Percentiles rank a stretch among this genome's conserved stretches.
These are phyloP conservation scores for Sycophaga agraensis DNA, from an alignment of 1,140 invertebrate species.

Conservation along the genomic window DNA sequence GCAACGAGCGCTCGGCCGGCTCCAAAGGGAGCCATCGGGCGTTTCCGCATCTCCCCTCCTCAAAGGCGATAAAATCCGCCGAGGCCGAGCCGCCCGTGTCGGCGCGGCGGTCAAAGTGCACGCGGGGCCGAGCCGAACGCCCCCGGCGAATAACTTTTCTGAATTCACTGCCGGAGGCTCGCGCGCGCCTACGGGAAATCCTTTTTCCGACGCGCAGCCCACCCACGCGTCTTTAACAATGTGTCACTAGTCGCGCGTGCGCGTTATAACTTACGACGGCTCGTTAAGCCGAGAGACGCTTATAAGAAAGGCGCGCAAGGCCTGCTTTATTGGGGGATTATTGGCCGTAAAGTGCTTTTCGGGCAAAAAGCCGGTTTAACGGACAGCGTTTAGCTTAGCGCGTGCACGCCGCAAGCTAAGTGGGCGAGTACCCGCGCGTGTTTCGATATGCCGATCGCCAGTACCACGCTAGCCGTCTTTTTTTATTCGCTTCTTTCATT, in stretches of 20 bases:
- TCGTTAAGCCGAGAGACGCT: background rate
- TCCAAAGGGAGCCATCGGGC: too few relatives aligned
- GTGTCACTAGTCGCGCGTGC: background rate
- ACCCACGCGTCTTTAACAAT: background rate
- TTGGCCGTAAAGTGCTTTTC: slow-evolving; percentile 17
- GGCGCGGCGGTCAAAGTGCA: too few relatives aligned
- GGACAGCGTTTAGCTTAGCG: too few relatives aligned
- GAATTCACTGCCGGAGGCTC: background rate
- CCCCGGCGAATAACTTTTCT: background rate
- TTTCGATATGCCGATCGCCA: background rate
- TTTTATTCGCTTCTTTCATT: too few relatives aligned
- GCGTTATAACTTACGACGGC: slow-evolving; percentile 4
- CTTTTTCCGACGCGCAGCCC: background rate
- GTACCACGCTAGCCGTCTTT: too few relatives aligned
- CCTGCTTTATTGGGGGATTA: slow-evolving; percentile 13
- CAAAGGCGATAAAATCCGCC: too few relatives aligned
- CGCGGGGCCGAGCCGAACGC: too few relatives aligned
- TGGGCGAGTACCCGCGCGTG: background rate
- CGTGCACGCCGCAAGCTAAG: slow-evolving; percentile 2
- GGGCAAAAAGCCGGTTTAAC: background rate
- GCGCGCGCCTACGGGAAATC: background rate
- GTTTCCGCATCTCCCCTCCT: too few relatives aligned
- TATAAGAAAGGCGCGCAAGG: background rate
- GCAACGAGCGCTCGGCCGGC: too few relatives aligned
- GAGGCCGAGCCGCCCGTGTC: too few relatives aligned